Percentiles rank a stretch among this genome's conserved stretches.
These are phyloP conservation scores for Paratilapia polleni DNA, from an alignment of 2,113 vertebrate species.

Conservation along the genomic window DNA sequence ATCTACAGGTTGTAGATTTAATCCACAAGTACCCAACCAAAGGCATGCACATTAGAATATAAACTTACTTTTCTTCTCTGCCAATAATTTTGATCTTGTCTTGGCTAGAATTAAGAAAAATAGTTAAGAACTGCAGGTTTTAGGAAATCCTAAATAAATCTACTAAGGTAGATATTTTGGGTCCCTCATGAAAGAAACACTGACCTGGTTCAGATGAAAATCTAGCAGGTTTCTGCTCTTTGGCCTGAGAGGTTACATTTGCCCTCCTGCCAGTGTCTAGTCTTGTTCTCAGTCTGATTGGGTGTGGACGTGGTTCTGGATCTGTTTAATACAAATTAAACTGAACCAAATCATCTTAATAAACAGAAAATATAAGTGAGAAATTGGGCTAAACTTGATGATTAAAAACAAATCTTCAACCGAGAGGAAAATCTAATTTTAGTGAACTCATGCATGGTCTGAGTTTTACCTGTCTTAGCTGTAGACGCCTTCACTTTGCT, in stretches of 20 bases:
- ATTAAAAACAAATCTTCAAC: not conserved
- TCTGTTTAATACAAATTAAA: constrained; percentile 1
- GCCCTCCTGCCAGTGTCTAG: constrained; percentile 3
- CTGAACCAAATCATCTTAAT: not conserved
- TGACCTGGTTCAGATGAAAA: constrained; percentile 50
- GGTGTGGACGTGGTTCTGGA: constrained; percentile 15
- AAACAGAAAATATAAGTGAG: not conserved
- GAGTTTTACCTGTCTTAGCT: constrained; percentile 46
- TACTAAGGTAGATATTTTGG: not conserved
- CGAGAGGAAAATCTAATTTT: rapidly evolving
- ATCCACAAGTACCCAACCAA: no score
- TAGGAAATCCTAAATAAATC: not conserved
- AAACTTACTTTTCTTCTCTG: constrained; percentile 52
- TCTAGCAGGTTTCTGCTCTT: constrained; percentile 48
- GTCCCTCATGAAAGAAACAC: not conserved
- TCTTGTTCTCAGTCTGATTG: constrained; percentile 29
- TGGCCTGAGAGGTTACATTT: constrained; percentile 33
- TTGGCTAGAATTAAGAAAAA: constrained; percentile 41
- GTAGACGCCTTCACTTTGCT: constrained; percentile 35
- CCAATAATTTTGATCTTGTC: constrained; percentile 11
- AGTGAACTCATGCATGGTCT: not conserved
- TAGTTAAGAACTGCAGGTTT: not conserved
- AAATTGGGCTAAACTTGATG: not conserved
- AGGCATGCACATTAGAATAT: not conserved
- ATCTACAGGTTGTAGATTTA: no score